These are phyloP conservation scores for Melanchra persicariae DNA, from an alignment of 2,888 invertebrate genomes.

Conservation along the genomic window DNA sequence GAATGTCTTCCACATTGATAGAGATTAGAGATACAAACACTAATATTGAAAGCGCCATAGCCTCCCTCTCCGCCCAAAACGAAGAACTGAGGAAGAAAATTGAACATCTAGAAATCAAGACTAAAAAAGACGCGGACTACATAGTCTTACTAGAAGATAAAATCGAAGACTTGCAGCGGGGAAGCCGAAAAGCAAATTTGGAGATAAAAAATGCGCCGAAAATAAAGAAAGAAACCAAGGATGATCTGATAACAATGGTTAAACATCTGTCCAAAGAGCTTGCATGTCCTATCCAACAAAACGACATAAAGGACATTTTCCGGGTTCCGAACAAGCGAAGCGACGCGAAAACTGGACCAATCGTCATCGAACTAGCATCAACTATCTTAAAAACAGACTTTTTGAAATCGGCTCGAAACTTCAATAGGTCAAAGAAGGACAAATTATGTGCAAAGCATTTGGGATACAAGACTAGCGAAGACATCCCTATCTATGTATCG, in stretches of 20 bases:
- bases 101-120: background rate
- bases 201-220: constrained; percentile 25
- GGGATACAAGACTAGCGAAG: background rate
- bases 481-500: background rate
- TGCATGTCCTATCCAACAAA: constrained; percentile 7
- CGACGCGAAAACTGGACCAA: background rate
- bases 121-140: constrained; percentile 17
- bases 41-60: constrained; percentile 14
- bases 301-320: no score
- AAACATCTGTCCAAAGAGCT: constrained; percentile 10
- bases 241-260: constrained; percentile 9
- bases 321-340: constrained; percentile 8
- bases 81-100: constrained; percentile 28
- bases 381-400: constrained; percentile 1
- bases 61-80: constrained; percentile 16
- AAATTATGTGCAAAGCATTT: background rate
- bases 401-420: constrained; percentile 3
- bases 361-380: constrained; percentile 12
- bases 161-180: constrained; percentile 16
- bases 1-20: background rate
- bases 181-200: background rate
- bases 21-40: constrained; percentile 11
- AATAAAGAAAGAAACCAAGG: constrained; percentile 16
- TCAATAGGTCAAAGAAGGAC: background rate
- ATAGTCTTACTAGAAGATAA: constrained; percentile 16